Percentiles rank a stretch among this genome's conserved stretches.
phyloP scores from a whole-genome alignment of 2,113 vertebrate species.

The Acinonyx jubatus region DNA sequence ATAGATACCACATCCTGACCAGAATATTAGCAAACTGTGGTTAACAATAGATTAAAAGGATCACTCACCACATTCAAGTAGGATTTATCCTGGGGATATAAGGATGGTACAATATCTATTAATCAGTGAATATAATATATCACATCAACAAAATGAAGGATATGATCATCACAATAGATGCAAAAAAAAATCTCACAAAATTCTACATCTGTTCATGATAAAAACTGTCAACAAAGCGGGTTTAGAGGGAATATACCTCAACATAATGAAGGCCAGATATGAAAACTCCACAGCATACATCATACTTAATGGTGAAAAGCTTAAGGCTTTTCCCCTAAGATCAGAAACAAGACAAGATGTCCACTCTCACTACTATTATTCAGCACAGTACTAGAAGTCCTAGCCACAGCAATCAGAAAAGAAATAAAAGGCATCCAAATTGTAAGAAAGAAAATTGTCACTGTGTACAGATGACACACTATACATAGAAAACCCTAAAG shows the following conservation, averaged over 20 bases:
- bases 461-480: not conserved
- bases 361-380: not conserved
- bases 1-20: not conserved
- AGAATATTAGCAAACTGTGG: not conserved
- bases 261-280: too few species aligned
- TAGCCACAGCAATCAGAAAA: not conserved
- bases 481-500: not conserved
- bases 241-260: too few species aligned
- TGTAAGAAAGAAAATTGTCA: not conserved
- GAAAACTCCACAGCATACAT: too few species aligned
- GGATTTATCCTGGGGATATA: not conserved
- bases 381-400: not conserved
- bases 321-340: not conserved
- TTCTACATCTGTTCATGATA: not conserved
- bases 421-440: not conserved
- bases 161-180: not conserved
- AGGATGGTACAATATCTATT: not conserved
- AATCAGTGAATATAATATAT: not conserved
- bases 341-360: not conserved
- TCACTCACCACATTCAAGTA: not conserved
- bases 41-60: not conserved
- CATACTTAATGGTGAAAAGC: not conserved
- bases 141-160: not conserved
- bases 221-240: not conserved
- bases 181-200: not conserved